Base-by-base conservation (phyloP, 2,113 vertebrate species). In the Acanthochromis polyacanthus region DNA sequence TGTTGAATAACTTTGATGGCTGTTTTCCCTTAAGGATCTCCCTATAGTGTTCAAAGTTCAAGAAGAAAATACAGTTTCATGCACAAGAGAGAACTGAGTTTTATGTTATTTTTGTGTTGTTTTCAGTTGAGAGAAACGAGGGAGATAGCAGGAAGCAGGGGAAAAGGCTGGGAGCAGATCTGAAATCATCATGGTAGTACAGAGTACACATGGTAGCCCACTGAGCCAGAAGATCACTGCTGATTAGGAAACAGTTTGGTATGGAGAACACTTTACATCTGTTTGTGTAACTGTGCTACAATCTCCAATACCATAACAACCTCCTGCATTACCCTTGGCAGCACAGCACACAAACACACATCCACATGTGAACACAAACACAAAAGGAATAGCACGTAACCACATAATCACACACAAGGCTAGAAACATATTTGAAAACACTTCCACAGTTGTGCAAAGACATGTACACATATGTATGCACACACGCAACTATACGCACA, bases 231-330 rank as follows among this genome's bases (percentile, higher is more conserved):
- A 86, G 45, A 84, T 79, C n/a, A 23, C 32, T 71, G 30, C 56
- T 68, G 72, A 84, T 85, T 67, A 71, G 58, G 52, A 75, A 80
- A 59, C 52, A 40, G 61, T 83, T 80, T 58, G 20, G 52, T 66
- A 17, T 5, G 52, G 75, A 64, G 23, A 43, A 25, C 22, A 30
- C n/a, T 69, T 79, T n/a, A 62, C 55, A 38, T 78, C 22, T 65
- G 53, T 36, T 36, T 80, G 55, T 56, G 36, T 25, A 25, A 4
- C 4, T 52, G 53, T 38, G 28, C 50, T 60, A 50, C 59, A 40
- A 89, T 75, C 68, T 62, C 63, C 68, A 68, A 55, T 38, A 65
- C 70, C 19, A 63, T 53, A 36, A 80, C 73, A 90, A 75, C 58
- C 50, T 43, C 61, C 57, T 68, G 62, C 23, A 64, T 63, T 80